Evolutionary conservation across 2,888 invertebrate species (phyloP).

Genomic region (Rhingia rostrata): DNA sequence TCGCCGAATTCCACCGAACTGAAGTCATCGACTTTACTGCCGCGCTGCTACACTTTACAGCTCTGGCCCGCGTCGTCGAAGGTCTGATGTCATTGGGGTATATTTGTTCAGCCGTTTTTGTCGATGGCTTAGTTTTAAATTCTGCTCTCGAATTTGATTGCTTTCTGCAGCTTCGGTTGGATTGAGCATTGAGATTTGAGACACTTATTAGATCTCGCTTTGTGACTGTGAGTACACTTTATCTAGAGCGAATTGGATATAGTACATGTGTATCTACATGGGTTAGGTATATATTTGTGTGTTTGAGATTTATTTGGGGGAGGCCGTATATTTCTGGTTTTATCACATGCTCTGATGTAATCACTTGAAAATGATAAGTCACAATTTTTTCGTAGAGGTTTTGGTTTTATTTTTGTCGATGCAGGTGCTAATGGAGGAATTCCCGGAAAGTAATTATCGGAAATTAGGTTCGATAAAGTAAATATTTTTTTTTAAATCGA

Average conservation of each 20-base stretch:
- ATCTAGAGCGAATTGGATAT: constrained; percentile 45
- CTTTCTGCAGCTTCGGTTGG: constrained; percentile 26
- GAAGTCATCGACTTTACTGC: constrained; percentile 68
- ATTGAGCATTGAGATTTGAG: constrained; percentile 56
- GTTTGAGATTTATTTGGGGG: constrained; percentile 44
- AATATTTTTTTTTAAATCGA: too few species aligned
- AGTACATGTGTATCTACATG: not conserved
- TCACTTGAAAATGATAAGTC: constrained; percentile 13
- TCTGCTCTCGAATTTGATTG: constrained; percentile 60
- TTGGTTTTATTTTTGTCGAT: constrained; percentile 3
- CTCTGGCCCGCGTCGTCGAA: constrained; percentile 9
- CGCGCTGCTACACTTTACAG: constrained; percentile 22
- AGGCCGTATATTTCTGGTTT: constrained; percentile 35
- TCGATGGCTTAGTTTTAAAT: constrained; percentile 57
- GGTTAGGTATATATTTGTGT: constrained; percentile 40
- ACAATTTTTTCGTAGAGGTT: not conserved
- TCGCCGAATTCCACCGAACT: constrained; percentile 72
- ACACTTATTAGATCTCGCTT: constrained; percentile 56
- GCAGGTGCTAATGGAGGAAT: constrained; percentile 19
- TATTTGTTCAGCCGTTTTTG: constrained; percentile 62
- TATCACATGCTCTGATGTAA: constrained; percentile 33
- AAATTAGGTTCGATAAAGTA: not conserved
- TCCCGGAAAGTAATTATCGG: constrained; percentile 21
- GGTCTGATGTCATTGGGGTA: constrained; percentile 71
- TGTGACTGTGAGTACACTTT: constrained; percentile 2